These are phyloP conservation scores for Bruchidius siliquastri DNA, from an alignment of 2,888 invertebrate species.

Conservation along the genomic window DNA sequence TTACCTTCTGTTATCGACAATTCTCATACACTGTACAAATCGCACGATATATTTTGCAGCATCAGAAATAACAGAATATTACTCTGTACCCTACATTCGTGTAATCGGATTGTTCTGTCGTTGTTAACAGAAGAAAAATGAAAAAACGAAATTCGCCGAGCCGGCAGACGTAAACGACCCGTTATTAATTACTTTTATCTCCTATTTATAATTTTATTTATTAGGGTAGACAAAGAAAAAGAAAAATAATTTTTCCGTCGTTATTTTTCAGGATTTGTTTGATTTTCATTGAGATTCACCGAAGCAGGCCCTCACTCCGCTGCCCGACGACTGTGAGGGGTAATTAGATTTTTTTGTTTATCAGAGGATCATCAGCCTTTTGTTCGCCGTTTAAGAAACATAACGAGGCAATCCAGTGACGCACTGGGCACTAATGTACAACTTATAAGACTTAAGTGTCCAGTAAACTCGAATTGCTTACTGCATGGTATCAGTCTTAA, in stretches of 20 bases:
- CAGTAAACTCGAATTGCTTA: no score
- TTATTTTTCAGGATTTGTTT: constrained; percentile 1
- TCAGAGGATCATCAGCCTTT: neutral
- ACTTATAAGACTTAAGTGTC: no score
- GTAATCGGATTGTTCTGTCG: neutral
- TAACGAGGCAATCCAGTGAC: neutral
- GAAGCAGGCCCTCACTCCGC: neutral
- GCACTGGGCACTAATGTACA: no score
- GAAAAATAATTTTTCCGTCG: neutral
- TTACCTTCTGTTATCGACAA: no score
- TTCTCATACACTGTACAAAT: no score
- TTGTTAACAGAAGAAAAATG: neutral
- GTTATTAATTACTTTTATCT: neutral
- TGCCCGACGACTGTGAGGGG: neutral
- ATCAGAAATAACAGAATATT: neutral
- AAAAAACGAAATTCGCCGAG: neutral
- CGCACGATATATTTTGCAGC: no score
- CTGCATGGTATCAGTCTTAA: no score
- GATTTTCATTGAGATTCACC: constrained; percentile 1
- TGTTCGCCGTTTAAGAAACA: neutral
- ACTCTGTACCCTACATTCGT: neutral
- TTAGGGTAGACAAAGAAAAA: neutral
- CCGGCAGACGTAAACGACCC: neutral
- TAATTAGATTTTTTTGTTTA: constrained; percentile 1
- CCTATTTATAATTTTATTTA: neutral